Evolutionary conservation across 2,888 invertebrate species (phyloP).

Genomic region (Rotaria socialis): DNA sequence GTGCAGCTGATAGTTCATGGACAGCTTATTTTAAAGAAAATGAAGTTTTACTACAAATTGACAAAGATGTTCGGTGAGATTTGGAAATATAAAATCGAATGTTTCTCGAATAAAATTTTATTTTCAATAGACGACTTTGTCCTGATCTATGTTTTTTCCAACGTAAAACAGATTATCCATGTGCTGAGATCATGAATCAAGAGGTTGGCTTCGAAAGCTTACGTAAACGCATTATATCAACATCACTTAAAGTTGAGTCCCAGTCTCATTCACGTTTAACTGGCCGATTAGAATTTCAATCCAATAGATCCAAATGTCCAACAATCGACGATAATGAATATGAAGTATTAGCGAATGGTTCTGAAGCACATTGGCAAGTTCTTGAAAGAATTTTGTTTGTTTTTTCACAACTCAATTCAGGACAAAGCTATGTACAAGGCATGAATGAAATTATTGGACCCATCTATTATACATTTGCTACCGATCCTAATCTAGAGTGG

Average conservation of each 20-base stretch:
- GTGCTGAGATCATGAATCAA: constrained; percentile 44
- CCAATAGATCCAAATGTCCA: background rate
- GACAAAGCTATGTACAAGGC: constrained; percentile 76
- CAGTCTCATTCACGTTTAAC: constrained; percentile 39
- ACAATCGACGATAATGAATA: constrained; percentile 31
- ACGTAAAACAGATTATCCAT: constrained; percentile 45
- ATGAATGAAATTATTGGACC: constrained; percentile 99
- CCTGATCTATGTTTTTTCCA: constrained; percentile 47
- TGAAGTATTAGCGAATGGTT: constrained; percentile 74
- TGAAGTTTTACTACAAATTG: constrained; percentile 91
- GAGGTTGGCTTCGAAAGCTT: constrained; percentile 44
- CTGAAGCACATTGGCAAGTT: constrained; percentile 97
- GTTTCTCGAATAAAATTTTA: no score
- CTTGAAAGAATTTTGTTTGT: constrained; percentile 91
- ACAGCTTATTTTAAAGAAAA: constrained; percentile 91
- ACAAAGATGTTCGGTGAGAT: constrained; percentile 77
- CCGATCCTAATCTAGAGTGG: constrained; percentile 72
- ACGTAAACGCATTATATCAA: constrained; percentile 43
- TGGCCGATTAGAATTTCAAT: constrained; percentile 43
- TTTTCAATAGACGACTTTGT: constrained; percentile 52
- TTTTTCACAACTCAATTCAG: constrained; percentile 94
- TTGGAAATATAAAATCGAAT: background rate
- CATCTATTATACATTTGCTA: constrained; percentile 92
- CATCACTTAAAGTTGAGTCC: constrained; percentile 44
- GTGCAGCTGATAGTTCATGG: constrained; percentile 93